These are phyloP conservation scores for Cyprinus carpio DNA, from an alignment of 2,113 vertebrate species.

Conservation along the genomic window DNA sequence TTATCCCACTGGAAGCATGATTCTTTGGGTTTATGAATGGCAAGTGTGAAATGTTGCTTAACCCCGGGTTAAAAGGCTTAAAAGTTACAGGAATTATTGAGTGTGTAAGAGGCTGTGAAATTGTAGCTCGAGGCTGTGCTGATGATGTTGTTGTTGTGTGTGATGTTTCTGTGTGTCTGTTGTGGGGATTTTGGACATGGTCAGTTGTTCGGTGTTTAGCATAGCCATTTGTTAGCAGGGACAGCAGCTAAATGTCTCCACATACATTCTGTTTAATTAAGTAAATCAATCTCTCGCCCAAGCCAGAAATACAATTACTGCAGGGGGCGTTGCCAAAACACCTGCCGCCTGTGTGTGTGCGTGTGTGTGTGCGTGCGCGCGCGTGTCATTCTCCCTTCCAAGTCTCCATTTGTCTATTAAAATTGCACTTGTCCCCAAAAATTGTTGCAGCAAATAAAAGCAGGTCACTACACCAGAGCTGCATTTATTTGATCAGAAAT, in stretches of 20 bases:
- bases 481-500: neutral
- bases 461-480: neutral
- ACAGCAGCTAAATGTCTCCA: slow-evolving; percentile 41
- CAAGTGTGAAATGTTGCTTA: slow-evolving; percentile 4
- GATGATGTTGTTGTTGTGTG: neutral
- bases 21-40: neutral
- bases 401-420: slow-evolving; percentile 9
- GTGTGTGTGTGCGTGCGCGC: neutral
- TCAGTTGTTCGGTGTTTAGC: slow-evolving; percentile 45
- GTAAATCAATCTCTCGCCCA: slow-evolving; percentile 58
- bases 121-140: neutral
- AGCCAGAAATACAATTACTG: slow-evolving; percentile 58
- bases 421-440: slow-evolving; percentile 1
- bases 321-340: slow-evolving; percentile 31
- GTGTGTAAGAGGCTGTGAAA: neutral
- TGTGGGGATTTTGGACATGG: slow-evolving; percentile 8
- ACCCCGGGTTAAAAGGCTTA: neutral
- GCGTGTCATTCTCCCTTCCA: slow-evolving; percentile 18
- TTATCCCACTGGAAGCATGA: neutral
- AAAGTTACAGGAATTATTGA: neutral
- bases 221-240: slow-evolving; percentile 49
- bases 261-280: slow-evolving; percentile 58
- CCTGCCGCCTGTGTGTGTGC: slow-evolving; percentile 1
- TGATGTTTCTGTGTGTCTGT: neutral
- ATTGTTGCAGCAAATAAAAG: slow-evolving; percentile 44